Percentiles rank a stretch among this genome's conserved stretches.
phyloP scores from a whole-genome alignment of 2,113 vertebrate genomes.

The Prionailurus viverrinus region DNA sequence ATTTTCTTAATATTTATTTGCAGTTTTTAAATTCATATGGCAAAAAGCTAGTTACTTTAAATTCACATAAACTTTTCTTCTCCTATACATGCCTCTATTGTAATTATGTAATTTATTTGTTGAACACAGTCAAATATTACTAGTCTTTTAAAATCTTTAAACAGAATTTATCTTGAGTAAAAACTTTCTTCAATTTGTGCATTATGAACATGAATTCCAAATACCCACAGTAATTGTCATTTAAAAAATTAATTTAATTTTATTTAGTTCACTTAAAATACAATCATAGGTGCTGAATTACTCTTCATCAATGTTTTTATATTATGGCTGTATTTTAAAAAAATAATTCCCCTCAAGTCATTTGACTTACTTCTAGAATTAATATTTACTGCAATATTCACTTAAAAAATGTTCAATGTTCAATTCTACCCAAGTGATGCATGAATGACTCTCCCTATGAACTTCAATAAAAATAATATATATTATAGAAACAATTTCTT shows the following conservation, averaged over 20 bases:
- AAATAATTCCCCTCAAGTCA: neutral
- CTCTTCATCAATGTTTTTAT: neutral
- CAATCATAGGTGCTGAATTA: neutral
- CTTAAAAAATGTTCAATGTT: neutral
- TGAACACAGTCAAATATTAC: neutral
- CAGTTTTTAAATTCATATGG: neutral
- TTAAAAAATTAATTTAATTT: neutral
- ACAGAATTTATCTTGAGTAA: neutral
- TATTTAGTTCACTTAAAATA: neutral
- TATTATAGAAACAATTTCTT: neutral
- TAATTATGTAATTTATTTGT: neutral
- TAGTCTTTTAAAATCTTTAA: constrained; percentile 12
- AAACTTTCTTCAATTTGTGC: neutral
- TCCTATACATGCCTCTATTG: neutral
- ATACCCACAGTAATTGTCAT: neutral
- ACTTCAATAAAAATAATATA: neutral
- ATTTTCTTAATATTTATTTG: neutral
- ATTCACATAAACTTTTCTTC: neutral
- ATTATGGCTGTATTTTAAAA: neutral
- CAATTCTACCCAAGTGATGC: neutral
- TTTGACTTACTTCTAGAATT: neutral
- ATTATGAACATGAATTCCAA: neutral
- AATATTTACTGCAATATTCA: neutral
- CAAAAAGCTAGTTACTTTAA: neutral
- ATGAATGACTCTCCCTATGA: neutral